A percentile compares a stretch with the other conserved stretches of the same genome.
Conservation (phyloP, 2,113 vertebrate species). For the Orthonyx spaldingii region DNA sequence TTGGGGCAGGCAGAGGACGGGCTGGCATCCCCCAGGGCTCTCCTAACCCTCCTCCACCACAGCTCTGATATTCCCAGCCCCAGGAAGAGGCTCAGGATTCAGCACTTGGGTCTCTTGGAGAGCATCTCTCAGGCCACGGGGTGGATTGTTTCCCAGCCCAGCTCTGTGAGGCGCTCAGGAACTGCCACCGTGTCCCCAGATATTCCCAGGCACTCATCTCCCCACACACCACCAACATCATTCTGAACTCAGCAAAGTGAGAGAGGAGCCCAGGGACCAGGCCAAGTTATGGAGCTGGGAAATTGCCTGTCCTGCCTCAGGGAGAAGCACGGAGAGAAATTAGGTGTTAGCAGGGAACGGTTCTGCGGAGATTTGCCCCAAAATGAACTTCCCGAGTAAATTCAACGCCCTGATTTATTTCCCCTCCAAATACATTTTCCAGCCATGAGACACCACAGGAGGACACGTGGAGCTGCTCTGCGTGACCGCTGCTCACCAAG, state of each 20-base stretch:
- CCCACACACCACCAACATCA: fast-evolving
- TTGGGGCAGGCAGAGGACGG: fast-evolving
- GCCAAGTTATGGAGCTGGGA: neutral
- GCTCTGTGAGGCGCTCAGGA: fast-evolving
- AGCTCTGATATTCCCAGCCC: neutral
- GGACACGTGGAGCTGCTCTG: neutral
- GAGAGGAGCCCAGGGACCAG: neutral
- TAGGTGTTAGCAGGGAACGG: fast-evolving
- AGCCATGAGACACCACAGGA: neutral
- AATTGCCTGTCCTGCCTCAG: neutral
- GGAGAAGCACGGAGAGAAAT: neutral
- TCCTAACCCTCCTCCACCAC: neutral
- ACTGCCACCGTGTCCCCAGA: fast-evolving
- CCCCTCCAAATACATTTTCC: neutral
- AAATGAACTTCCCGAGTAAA: neutral
- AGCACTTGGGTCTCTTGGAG: neutral
- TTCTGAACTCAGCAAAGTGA: neutral
- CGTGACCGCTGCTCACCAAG: neutral
- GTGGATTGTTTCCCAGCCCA: neutral
- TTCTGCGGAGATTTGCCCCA: neutral
- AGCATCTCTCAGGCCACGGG: neutral
- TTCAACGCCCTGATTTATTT: neutral
- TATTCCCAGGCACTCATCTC: fast-evolving
- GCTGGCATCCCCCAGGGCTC: neutral
- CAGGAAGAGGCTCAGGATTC: neutral